Percentiles rank a stretch among this genome's conserved stretches.
Evolutionary conservation across 2,888 invertebrate genomes (phyloP).

Genomic region (Lathronympha strigana): DNA sequence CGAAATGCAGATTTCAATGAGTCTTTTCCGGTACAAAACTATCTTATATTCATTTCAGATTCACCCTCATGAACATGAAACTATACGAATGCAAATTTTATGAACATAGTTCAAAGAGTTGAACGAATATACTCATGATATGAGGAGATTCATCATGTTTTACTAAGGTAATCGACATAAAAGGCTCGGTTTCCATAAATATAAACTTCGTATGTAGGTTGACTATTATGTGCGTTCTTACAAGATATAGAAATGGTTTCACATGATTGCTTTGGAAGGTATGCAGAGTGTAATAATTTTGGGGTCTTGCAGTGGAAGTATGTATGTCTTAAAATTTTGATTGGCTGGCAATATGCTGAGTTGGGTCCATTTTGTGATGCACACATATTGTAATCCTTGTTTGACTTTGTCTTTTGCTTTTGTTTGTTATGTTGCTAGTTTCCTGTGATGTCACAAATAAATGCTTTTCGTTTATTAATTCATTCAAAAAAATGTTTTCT

Average conservation of each 20-base stretch:
- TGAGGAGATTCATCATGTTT: slow-evolving; percentile 26
- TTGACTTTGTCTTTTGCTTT: too few relatives aligned
- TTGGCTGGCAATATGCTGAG: too few relatives aligned
- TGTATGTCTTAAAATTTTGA: too few relatives aligned
- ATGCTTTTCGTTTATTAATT: too few relatives aligned
- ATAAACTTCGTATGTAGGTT: slow-evolving; percentile 7
- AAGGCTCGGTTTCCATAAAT: slow-evolving; percentile 23
- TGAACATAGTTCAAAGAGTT: slow-evolving; percentile 24
- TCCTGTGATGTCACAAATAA: too few relatives aligned
- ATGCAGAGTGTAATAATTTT: too few relatives aligned
- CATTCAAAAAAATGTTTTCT: too few relatives aligned
- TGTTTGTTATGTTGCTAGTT: too few relatives aligned
- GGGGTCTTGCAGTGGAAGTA: too few relatives aligned
- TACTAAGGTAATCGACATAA: slow-evolving; percentile 36
- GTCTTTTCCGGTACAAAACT: slow-evolving; percentile 18
- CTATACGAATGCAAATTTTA: slow-evolving; percentile 30
- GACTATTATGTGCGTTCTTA: background rate
- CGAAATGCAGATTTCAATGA: background rate
- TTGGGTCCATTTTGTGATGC: too few relatives aligned
- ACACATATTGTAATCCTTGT: too few relatives aligned
- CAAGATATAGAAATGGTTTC: background rate
- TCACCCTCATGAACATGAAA: slow-evolving; percentile 17
- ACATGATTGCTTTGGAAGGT: background rate
- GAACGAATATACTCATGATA: slow-evolving; percentile 27
- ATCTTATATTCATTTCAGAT: slow-evolving; percentile 24